phyloP scores from a whole-genome alignment of 1,140 invertebrate species.

The Bombus terrestris region DNA sequence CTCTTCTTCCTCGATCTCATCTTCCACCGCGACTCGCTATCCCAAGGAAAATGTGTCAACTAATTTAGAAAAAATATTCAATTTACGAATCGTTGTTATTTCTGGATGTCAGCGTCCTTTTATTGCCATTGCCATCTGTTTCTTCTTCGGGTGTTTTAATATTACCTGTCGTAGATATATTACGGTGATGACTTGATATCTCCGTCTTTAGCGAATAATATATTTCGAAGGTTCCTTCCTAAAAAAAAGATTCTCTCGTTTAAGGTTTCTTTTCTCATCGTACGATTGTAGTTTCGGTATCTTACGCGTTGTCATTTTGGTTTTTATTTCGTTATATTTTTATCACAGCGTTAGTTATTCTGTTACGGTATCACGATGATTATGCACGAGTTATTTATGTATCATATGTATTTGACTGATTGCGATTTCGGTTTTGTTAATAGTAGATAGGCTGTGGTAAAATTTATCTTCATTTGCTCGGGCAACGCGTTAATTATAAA shows the following conservation, averaged over 20 bases:
- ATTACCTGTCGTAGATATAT: background rate
- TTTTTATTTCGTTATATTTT: too few species aligned
- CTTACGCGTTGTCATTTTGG: too few species aligned
- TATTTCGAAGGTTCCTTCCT: too few species aligned
- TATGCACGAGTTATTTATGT: background rate
- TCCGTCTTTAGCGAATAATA: too few species aligned
- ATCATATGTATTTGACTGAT: background rate
- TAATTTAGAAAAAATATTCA: slow-evolving; percentile 9
- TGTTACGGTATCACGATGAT: accelerated
- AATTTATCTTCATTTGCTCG: slow-evolving; percentile 9
- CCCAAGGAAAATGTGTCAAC: slow-evolving; percentile 7
- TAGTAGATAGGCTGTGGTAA: too few species aligned
- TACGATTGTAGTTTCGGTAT: too few species aligned
- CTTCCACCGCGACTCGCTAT: slow-evolving; percentile 23
- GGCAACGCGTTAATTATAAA: slow-evolving; percentile 5
- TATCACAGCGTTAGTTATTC: too few species aligned
- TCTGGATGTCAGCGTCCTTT: background rate
- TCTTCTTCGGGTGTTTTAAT: background rate
- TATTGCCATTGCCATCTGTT: background rate
- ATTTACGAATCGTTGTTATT: background rate
- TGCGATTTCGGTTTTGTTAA: too few species aligned
- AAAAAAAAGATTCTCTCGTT: too few species aligned
- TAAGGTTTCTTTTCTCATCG: too few species aligned
- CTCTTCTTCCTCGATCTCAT: slow-evolving; percentile 55
- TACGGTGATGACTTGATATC: too few species aligned